Evolutionary conservation across 2,797 vertebrate genomes (phyloP), one percentile per base, ranked within the genome.

Genomic region (Etheostoma perlongum): DNA sequence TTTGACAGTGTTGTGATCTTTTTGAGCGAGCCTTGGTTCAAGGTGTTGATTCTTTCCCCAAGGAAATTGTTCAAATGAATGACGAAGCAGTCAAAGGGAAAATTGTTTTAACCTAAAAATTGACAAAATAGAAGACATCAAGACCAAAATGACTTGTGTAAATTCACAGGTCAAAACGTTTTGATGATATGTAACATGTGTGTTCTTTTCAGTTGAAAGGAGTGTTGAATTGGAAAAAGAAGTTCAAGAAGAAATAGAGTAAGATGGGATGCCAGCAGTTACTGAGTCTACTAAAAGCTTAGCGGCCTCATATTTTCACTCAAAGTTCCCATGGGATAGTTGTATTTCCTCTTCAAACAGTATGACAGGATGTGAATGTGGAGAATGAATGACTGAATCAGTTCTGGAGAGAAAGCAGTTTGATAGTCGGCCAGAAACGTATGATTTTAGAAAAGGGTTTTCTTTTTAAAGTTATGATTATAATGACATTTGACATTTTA

Each of bases 341-440:
- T 30, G 14, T 16, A n/a, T 53, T 71, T 76, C 61, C 68, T 79
- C 65, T 77, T 74, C 11, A 62, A 74, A 47, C 59, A 13, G 6
- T 46, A 15, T 25, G 55, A 69, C 25, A 9, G 6, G 6, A 40
- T 59, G 47, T 51, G 51, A 55, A 13, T 25, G 21, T 14, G 19
- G 36, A 72, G 25, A 11, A 3, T 47, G 27, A 53, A 21, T 0
- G 2, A 15, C 59, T 21, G 7, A 33, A 10, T 19, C 27, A 54
- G 2, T 55, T 48, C 13, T 40, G 46, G 5, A 67, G 25, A 55
- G 11, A 44, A 55, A 62, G 15, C 47, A 42, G 51, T 23, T 55
- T 30, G 13, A 55, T 52, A 10, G 3, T 42, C 33, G 49, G 6
- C 49, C 15, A 10, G 25, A 42, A n/a, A 25, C 33, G n/a, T 21